Evolutionary conservation across 1,140 invertebrate genomes (phyloP), one percentile per base, ranked within the genome.

Genomic region (Calephelis virginiensis): DNA sequence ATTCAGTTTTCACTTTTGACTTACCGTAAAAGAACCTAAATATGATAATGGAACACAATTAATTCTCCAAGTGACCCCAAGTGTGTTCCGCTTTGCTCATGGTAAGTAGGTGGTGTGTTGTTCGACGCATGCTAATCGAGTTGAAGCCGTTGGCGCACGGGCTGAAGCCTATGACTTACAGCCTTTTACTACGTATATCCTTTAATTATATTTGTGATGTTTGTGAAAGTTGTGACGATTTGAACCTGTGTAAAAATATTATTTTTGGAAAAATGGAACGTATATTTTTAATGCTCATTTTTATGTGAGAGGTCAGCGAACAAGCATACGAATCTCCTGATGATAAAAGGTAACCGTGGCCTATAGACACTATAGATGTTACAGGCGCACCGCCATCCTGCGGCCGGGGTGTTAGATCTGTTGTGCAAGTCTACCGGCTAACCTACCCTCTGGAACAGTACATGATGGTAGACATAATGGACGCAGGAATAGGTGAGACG

Each of bases 21-120:
- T 89, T 87, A 90, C 86, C 76, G 88, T 90, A 89, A 88, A 90
- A 88, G 85, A 90, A 82, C 86, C 86, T 88, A 85, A 88, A 90
- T 90, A 90, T 90, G 88, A 90, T 90, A 90, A 90, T 90, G 81
- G 85, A 83, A 85, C 83, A 89, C 88, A 91, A 91, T 91, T 89
- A 91, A 91, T 91, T 91, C 89, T 87, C 81, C 67, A 70, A 84
- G 86, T 85, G 89, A 85, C 85, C 85, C 80, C 77, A 68, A 70
- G 75, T 73, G 79, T 83, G 89, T 85, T 85, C 86, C 86, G 86
- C 86, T 88, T 89, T 81, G 86, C 83, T 85, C 86, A 91, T 89
- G 73, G 81, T 85, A 89, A 89, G 89, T 89, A 85, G 86, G 85
- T 72, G 75, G 73, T 50, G 70, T 66, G 69, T 63, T 73, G 76